These are phyloP conservation scores for Silurus glanis DNA, from an alignment of 2,113 vertebrate genomes.

Conservation along the genomic window DNA sequence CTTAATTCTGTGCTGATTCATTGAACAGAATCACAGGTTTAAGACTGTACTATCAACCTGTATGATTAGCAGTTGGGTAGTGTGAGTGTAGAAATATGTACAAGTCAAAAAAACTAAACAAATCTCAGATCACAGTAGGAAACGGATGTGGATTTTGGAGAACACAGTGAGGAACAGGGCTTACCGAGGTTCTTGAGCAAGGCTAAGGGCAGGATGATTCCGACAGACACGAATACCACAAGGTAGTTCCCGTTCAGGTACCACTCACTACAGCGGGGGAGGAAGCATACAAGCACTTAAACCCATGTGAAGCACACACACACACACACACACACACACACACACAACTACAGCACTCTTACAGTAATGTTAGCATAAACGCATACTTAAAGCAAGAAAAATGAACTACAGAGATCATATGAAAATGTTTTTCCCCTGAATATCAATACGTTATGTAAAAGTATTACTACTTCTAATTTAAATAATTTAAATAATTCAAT, in stretches of 20 bases:
- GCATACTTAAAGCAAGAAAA: background rate
- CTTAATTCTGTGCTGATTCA: too few relatives aligned
- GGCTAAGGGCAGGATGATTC: constrained; percentile 90
- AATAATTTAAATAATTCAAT: too few relatives aligned
- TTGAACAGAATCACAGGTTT: too few relatives aligned
- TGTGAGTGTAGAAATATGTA: background rate
- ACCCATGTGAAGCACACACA: background rate
- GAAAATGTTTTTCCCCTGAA: too few relatives aligned
- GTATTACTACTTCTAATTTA: too few relatives aligned
- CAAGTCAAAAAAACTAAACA: background rate
- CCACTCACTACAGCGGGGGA: constrained; percentile 82
- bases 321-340: background rate
- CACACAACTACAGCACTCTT: background rate
- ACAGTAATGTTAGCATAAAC: too few relatives aligned
- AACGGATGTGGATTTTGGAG: background rate
- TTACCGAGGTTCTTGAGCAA: constrained; percentile 94
- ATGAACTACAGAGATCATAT: too few relatives aligned
- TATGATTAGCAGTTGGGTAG: too few relatives aligned
- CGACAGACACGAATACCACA: constrained; percentile 87
- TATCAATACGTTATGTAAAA: too few relatives aligned
- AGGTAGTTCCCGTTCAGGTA: constrained; percentile 96
- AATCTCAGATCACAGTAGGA: background rate
- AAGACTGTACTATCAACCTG: too few relatives aligned
- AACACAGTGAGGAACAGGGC: constrained; percentile 27
- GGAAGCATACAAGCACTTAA: background rate